A percentile compares a stretch with the other conserved stretches of the same genome.
phyloP scores from a whole-genome alignment of 2,888 invertebrate genomes.

The Thereva nobilitata region DNA sequence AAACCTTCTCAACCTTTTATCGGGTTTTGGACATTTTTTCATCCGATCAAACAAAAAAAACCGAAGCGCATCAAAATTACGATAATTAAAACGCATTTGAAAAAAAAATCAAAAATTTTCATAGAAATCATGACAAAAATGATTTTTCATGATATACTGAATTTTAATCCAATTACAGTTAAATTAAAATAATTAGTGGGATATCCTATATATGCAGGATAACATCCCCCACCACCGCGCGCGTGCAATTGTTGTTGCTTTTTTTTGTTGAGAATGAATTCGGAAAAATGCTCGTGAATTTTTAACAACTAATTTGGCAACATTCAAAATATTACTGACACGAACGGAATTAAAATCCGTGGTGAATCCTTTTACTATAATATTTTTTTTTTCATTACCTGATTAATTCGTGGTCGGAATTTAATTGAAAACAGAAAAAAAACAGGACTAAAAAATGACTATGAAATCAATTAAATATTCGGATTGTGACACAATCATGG shows the following conservation, averaged over 20 bases:
- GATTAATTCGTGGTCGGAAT: slow-evolving; percentile 16
- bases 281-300: slow-evolving; percentile 18
- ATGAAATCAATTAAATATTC: slow-evolving; percentile 61
- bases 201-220: not conserved
- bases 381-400: slow-evolving; percentile 5
- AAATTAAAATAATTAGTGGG: no score
- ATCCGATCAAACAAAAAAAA: no score
- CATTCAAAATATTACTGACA: not conserved
- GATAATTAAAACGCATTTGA: no score
- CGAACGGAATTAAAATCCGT: not conserved
- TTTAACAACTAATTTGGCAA: slow-evolving; percentile 1
- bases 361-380: not conserved
- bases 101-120: no score
- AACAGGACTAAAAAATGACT: slow-evolving; percentile 50
- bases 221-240: not conserved
- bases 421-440: not conserved
- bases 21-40: no score
- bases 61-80: no score
- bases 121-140: no score
- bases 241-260: not conserved
- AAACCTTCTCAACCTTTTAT: no score
- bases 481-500: slow-evolving; percentile 61
- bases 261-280: slow-evolving; percentile 1
- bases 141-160: no score
- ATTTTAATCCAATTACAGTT: no score